Base-by-base conservation (phyloP, 1,140 invertebrate genomes). In the Zaprionus gabonicus region DNA sequence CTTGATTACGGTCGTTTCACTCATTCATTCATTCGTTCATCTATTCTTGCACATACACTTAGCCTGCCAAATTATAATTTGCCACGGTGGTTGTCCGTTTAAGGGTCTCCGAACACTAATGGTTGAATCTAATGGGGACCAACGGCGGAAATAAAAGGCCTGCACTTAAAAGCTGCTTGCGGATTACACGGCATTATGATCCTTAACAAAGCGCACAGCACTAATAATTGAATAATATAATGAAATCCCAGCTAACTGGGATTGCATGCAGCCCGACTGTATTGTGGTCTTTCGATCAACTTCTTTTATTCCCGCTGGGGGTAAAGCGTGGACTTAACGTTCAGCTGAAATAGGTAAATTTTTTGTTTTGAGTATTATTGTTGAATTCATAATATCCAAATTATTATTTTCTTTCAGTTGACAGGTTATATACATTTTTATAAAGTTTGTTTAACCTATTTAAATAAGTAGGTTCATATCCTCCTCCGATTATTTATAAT, bases 141-240 rank as follows among this genome's bases (percentile, higher is more conserved):
- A 85, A 62, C 79, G 63, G 82, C 86, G 72, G 65, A 91, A 80
- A 85, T 90, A 90, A 90, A 90, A 80, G 86, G 82, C 86, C 71
- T 81, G 68, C 85, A 90, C 79, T 90, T 80, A 80, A 78, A 73
- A 82, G 76, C 69, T 72, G 78, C 72, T 76, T 73, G 70, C 59
- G 86, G 85, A 90, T 91, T 91, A 90, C 79, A 85, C 66, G 81
- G 79, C 59, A 71, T 90, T 82, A 80, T 91, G 67, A 80, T 85
- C 71, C 71, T 67, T 82, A 63, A 80, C 86, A 90, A 85, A 78
- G 57, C 46, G 69, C 68, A 46, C 57, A 77, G 59, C 67, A 72
- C 69, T 85, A 81, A 91, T 91, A 90, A 90, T 91, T 90, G 81
- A 90, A 85, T 82, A 85, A 90, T 56, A 84, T 73, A 90, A 84